Conservation (phyloP, 2,888 invertebrate species). For the Melikaiella ostensackeni region DNA sequence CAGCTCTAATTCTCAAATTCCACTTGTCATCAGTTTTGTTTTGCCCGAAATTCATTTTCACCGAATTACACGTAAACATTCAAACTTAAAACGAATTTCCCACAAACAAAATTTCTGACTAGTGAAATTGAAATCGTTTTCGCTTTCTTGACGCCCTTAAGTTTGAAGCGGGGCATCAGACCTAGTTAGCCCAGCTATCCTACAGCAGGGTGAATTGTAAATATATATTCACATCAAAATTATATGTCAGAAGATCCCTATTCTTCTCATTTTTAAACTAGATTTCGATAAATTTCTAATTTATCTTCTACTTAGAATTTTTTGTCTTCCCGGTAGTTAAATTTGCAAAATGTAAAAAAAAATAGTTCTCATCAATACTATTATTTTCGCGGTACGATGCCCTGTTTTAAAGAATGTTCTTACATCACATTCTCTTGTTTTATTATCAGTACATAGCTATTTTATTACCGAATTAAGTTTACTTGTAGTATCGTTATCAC, state of each 20-base stretch:
- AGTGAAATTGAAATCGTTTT: neutral
- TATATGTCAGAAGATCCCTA: slow-evolving; percentile 27
- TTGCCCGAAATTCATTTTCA: no score
- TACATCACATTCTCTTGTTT: slow-evolving; percentile 60
- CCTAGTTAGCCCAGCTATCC: neutral
- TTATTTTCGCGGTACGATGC: neutral
- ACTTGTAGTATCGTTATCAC: slow-evolving; percentile 47
- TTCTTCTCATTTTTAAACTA: slow-evolving; percentile 39
- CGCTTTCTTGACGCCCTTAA: slow-evolving; percentile 16
- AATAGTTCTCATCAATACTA: neutral
- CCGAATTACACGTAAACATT: no score
- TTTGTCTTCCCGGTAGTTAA: neutral
- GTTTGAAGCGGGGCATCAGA: slow-evolving; percentile 23
- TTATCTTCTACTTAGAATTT: neutral
- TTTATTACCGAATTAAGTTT: slow-evolving; percentile 39
- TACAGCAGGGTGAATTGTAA: neutral
- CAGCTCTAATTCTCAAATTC: neutral
- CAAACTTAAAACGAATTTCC: neutral
- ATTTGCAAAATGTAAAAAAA: neutral
- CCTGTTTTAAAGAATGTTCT: slow-evolving; percentile 48
- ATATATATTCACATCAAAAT: neutral
- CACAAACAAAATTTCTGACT: neutral
- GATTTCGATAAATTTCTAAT: neutral
- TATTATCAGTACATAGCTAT: slow-evolving; percentile 48
- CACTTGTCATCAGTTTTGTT: neutral